These are phyloP conservation scores for Ylistrum balloti DNA, from an alignment of 1,140 invertebrate species.

Conservation along the genomic window DNA sequence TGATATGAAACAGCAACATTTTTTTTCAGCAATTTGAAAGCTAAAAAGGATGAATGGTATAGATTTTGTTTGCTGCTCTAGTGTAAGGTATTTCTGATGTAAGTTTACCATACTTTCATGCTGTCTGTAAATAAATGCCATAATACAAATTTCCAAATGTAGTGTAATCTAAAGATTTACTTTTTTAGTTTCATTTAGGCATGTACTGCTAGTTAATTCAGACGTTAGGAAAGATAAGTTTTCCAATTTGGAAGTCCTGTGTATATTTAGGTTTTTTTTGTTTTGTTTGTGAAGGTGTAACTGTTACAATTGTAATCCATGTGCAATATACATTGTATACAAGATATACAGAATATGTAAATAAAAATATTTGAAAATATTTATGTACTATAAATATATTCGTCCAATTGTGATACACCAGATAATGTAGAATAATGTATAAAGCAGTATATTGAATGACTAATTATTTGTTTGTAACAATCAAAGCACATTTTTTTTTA, in stretches of 20 bases:
- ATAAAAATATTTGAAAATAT: not conserved
- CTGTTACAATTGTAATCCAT: not conserved
- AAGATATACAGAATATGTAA: not conserved
- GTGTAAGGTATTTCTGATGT: no score
- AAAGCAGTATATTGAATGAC: no score
- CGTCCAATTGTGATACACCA: not conserved
- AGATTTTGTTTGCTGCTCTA: no score
- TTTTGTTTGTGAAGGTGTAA: not conserved
- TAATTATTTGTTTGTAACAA: not conserved
- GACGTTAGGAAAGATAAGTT: not conserved
- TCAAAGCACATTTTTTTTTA: not conserved
- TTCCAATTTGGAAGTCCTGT: not conserved
- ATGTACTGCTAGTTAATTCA: not conserved
- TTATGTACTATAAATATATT: not conserved
- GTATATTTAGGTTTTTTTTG: not conserved
- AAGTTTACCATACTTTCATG: not conserved
- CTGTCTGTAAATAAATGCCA: not conserved
- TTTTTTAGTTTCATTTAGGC: not conserved
- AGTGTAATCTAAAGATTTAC: not conserved
- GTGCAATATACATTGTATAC: conserved; percentile 10
- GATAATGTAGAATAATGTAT: no score
- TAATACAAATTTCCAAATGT: no score
- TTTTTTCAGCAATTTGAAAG: no score
- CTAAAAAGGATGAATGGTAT: no score
- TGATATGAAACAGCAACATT: not conserved